Evolutionary conservation across 2,888 invertebrate species (phyloP).

Genomic region (Rhamphomyia laevipes): DNA sequence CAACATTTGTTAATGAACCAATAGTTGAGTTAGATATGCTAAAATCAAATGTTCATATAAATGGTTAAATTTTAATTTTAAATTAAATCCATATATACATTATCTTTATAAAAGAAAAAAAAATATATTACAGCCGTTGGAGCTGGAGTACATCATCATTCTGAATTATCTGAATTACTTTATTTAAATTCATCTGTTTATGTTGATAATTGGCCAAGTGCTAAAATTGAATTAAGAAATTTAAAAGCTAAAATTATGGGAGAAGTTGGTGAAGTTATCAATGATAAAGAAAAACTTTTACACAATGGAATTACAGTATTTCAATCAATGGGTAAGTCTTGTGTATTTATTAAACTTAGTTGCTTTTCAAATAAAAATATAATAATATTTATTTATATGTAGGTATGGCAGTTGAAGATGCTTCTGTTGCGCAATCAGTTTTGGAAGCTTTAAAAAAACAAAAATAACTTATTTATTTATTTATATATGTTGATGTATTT

Average conservation of each 20-base stretch:
- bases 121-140: slow-evolving; percentile 50
- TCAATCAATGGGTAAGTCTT: slow-evolving; percentile 46
- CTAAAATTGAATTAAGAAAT: slow-evolving; percentile 41
- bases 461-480: too few species aligned
- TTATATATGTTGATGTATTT: too few species aligned
- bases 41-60: slow-evolving; percentile 45
- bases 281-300: slow-evolving; percentile 24
- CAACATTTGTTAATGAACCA: slow-evolving; percentile 42
- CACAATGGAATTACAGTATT: slow-evolving; percentile 41
- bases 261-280: slow-evolving; percentile 45
- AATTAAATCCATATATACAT: neutral
- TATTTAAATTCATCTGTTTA: slow-evolving; percentile 42
- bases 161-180: slow-evolving; percentile 42
- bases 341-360: neutral
- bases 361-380: neutral
- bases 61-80: slow-evolving; percentile 37
- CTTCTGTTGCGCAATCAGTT: slow-evolving; percentile 45
- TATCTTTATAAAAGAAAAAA: too few species aligned
- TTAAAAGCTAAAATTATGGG: slow-evolving; percentile 41
- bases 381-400: slow-evolving; percentile 2
- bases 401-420: slow-evolving; percentile 53
- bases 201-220: slow-evolving; percentile 43
- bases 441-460: slow-evolving; percentile 20
- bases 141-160: slow-evolving; percentile 38
- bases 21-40: slow-evolving; percentile 42